phyloP scores from a whole-genome alignment of 2,888 invertebrate species.

The Drosophila buzzatii region DNA sequence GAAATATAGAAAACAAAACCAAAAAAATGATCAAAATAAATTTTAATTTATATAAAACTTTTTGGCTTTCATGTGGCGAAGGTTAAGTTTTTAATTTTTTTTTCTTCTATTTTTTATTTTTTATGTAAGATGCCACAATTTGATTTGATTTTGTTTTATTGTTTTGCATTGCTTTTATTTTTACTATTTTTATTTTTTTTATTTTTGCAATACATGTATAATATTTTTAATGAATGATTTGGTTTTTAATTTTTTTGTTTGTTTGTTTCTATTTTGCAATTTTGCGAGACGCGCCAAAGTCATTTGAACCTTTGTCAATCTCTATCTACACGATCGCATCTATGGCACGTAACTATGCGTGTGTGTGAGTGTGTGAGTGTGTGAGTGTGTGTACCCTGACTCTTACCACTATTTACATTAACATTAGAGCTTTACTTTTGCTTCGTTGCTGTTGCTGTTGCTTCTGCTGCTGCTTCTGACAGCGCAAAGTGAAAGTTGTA shows the following conservation, averaged over 20 bases:
- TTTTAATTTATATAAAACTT: constrained; percentile 21
- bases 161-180: constrained; percentile 28
- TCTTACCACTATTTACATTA: constrained; percentile 81
- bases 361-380: constrained; percentile 34
- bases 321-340: constrained; percentile 69
- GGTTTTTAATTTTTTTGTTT: constrained; percentile 56
- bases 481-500: constrained; percentile 76
- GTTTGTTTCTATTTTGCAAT: constrained; percentile 50
- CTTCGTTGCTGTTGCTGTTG: constrained; percentile 36
- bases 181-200: constrained; percentile 20
- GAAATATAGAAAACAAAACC: constrained; percentile 23
- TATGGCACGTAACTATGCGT: constrained; percentile 69
- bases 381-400: constrained; percentile 48
- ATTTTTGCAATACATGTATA: constrained; percentile 46
- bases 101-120: constrained; percentile 18
- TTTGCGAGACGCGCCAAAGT: constrained; percentile 65
- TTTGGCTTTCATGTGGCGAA: constrained; percentile 66
- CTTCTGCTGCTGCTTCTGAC: constrained; percentile 68
- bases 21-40: constrained; percentile 24
- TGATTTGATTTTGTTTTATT: constrained; percentile 67
- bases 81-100: constrained; percentile 51
- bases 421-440: constrained; percentile 75
- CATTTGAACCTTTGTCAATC: constrained; percentile 66
- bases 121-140: constrained; percentile 78
- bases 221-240: constrained; percentile 69